Conservation (phyloP, 2,797 vertebrate species). For the Prionace glauca region DNA sequence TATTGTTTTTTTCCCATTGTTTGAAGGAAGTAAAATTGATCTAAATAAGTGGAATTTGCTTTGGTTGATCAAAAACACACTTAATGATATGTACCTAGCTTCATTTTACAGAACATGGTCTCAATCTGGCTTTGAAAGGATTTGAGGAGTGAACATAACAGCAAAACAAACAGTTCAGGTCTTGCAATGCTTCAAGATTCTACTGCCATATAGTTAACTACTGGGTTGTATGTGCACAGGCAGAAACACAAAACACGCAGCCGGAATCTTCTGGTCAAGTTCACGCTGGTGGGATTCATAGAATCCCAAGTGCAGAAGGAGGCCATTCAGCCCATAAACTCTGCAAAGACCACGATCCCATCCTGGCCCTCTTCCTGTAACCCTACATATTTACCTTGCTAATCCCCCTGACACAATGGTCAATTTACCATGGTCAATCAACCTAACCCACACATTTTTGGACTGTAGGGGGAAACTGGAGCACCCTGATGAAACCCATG, state of each 20-base stretch:
- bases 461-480: too few relatives aligned
- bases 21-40: neutral
- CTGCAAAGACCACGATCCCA: too few relatives aligned
- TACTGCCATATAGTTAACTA: neutral
- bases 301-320: too few relatives aligned
- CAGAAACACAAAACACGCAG: neutral
- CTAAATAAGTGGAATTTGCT: neutral
- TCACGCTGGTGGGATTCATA: too few relatives aligned
- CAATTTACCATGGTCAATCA: too few relatives aligned
- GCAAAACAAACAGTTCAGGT: neutral
- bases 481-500: too few relatives aligned
- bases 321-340: too few relatives aligned
- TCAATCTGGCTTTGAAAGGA: neutral
- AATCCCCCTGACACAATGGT: too few relatives aligned
- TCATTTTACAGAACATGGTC: neutral
- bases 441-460: too few relatives aligned
- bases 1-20: neutral
- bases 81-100: neutral
- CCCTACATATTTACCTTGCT: too few relatives aligned
- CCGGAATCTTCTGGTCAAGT: too few relatives aligned
- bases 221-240: neutral
- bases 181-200: neutral
- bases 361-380: too few relatives aligned
- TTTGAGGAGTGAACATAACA: neutral
- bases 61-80: neutral